Base-by-base conservation (phyloP, 2,888 invertebrate species). In the Coleophora deauratella region DNA sequence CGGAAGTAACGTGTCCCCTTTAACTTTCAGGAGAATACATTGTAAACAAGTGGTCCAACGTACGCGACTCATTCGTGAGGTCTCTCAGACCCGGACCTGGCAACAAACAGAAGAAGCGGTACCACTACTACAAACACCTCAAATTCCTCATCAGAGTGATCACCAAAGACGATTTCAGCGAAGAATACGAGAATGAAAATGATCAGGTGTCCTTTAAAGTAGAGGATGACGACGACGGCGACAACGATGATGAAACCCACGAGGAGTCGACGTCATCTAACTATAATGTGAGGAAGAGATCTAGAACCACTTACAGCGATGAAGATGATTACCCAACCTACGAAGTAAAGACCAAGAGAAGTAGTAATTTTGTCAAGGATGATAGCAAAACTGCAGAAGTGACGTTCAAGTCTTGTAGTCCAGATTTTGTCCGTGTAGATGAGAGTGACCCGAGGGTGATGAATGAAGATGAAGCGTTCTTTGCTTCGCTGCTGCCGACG, bases 401-500 rank as follows among this genome's bases (percentile, higher is more conserved):
- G 21, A 3, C 6, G 21, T 21, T 13, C 9, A 14, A 34, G 13
- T 14, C 13, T 34, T 34, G 7, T 34, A 21, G 7, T 9, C 11
- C 28, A 9, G 28, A 28, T n/a, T 32, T 21, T 21, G 21, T 21
- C 3, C 3, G 21, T 21, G 21, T 21, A 21, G 21, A 21, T 4
- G 21, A 21, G 6, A 21, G 21, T 21, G 80, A 82, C 40, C 70
- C 73, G 0, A 62, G 84, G 27, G 53, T 85, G 0, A 84, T 85
- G 84, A 84, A 85, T 41, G 85, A 85, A 45, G 84, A 85, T 43
- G 85, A 85, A 43, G 84, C 84, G 0, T 85, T 85, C 46, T 85
- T 85, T 38, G 84, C 84, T 0, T 84, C 85, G 0, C 51, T 85
- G 1, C 48, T 85, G 21, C 85, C 84, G 0, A 69, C 79, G 0